These are phyloP conservation scores for Pseudonaja textilis DNA, from an alignment of 2,113 vertebrate species.

Conservation along the genomic window DNA sequence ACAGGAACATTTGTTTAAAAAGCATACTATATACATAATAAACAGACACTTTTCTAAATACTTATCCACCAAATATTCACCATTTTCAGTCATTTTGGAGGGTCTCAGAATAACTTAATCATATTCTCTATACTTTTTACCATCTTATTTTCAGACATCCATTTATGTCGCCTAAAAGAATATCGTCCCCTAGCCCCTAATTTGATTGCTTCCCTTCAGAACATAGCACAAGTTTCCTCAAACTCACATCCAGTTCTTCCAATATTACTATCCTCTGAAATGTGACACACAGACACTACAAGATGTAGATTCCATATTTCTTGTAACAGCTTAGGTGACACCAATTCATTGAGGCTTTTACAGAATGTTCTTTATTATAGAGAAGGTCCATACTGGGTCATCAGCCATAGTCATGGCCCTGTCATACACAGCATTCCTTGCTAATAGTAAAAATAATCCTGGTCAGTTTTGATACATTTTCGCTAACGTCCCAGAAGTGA, in stretches of 20 bases:
- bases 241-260: neutral
- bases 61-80: neutral
- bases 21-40: neutral
- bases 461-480: neutral
- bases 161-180: neutral
- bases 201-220: neutral
- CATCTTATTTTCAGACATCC: neutral
- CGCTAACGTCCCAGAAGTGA: neutral
- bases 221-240: neutral
- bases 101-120: neutral
- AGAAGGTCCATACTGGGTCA: neutral
- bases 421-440: neutral
- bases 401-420: neutral
- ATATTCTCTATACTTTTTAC: neutral
- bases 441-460: neutral
- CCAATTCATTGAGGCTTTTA: neutral
- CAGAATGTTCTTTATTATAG: neutral
- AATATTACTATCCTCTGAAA: neutral
- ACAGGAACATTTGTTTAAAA: neutral
- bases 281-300: neutral
- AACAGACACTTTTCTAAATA: neutral
- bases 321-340: neutral
- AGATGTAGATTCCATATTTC: neutral
- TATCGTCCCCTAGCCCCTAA: neutral
- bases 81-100: neutral